Percentiles rank a stretch among this genome's conserved stretches.
Evolutionary conservation across 1,140 invertebrate species (phyloP).

Genomic region (Arion vulgaris): DNA sequence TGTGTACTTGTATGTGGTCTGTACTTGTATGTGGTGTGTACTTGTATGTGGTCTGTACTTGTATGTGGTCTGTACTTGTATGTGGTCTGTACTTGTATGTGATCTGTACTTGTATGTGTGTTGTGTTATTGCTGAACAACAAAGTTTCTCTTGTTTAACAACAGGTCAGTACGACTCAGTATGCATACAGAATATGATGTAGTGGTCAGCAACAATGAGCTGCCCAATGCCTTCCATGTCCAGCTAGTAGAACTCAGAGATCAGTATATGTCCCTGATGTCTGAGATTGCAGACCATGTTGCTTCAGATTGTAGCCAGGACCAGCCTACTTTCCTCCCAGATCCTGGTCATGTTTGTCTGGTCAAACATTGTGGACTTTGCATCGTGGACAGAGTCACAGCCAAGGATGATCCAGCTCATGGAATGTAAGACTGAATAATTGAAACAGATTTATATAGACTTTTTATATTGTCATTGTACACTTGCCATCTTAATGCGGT

Average conservation of each 20-base stretch:
- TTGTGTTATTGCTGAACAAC: no score
- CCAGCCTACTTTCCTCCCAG: background rate
- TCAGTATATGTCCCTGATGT: slow-evolving; percentile 14
- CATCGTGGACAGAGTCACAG: background rate
- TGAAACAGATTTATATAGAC: no score
- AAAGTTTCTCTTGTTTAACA: no score
- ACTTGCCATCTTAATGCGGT: no score
- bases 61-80: no score
- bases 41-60: no score
- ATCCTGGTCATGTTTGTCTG: slow-evolving; percentile 12
- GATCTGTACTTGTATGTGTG: no score
- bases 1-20: no score
- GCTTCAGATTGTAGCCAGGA: background rate
- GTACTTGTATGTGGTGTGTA: no score
- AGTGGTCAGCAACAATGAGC: slow-evolving; percentile 24
- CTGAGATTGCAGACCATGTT: slow-evolving; percentile 18
- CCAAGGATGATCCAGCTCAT: background rate
- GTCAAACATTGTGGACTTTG: slow-evolving; percentile 9
- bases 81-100: no score
- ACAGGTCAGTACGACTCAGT: background rate
- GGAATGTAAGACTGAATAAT: slow-evolving; percentile 24
- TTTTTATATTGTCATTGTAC: no score
- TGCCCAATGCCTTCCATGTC: slow-evolving; percentile 26
- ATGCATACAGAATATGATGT: slow-evolving; percentile 31
- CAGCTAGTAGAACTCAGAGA: slow-evolving; percentile 10